Conservation (phyloP, 2,888 invertebrate genomes). For the Cryptophagus acutangulus region DNA sequence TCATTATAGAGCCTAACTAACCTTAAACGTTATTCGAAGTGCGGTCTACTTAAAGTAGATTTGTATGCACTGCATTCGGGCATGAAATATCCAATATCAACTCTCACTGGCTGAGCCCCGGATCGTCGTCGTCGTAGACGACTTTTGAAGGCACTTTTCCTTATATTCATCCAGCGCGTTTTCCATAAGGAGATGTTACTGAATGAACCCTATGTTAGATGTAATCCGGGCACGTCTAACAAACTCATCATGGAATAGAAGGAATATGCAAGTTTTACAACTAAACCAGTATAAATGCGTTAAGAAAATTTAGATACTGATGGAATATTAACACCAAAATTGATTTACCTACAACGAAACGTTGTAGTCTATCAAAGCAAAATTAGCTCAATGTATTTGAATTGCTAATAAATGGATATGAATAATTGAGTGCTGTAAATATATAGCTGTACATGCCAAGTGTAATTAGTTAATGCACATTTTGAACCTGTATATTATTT, state of each 20-base stretch:
- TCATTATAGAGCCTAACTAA: conserved; percentile 7
- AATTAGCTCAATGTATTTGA: conserved; percentile 1
- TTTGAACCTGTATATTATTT: too few species aligned
- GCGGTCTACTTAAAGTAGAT: conserved; percentile 7
- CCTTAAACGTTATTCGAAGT: conserved; percentile 4
- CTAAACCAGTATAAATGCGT: too few species aligned
- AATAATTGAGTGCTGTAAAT: background rate
- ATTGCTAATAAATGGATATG: conserved; percentile 6
- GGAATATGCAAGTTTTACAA: too few species aligned
- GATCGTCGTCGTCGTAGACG: background rate
- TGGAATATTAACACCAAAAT: background rate
- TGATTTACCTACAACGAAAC: conserved; percentile 2
- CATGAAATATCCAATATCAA: conserved; percentile 7
- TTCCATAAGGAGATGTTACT: background rate
- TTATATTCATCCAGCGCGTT: background rate
- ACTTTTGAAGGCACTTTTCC: conserved; percentile 5
- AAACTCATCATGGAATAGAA: conserved; percentile 5
- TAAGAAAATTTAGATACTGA: too few species aligned
- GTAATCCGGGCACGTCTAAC: background rate
- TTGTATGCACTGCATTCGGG: conserved; percentile 6
- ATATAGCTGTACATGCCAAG: too few species aligned
- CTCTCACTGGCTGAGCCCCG: background rate
- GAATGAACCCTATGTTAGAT: conserved; percentile 2
- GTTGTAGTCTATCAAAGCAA: background rate
- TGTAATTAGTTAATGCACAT: too few species aligned